Evolutionary conservation across 2,888 invertebrate species (phyloP).

Genomic region (Tiliacea aurago): DNA sequence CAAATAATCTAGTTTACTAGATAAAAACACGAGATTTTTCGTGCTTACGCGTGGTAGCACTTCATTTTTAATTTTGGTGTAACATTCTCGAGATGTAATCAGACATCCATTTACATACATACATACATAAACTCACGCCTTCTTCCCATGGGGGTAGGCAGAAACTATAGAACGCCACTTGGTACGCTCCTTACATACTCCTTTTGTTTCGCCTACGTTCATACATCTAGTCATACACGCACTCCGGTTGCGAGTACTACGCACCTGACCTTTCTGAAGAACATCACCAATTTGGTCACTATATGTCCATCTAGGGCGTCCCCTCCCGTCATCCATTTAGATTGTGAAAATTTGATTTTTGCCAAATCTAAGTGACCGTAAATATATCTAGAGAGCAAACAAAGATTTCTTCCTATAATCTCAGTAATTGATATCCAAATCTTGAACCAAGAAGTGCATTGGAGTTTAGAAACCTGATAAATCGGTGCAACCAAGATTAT

Average conservation of each 20-base stretch:
- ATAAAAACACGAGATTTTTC: not conserved
- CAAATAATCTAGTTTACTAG: conserved; percentile 10
- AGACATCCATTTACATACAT: not conserved
- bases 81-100: conserved; percentile 9
- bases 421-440: conserved; percentile 5
- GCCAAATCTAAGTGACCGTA: not conserved
- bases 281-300: too few species aligned
- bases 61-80: not conserved
- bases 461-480: conserved; percentile 24
- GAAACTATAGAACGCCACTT: too few species aligned
- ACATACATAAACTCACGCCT: too few species aligned
- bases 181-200: too few species aligned
- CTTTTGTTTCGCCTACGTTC: too few species aligned
- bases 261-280: too few species aligned
- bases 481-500: conserved; percentile 33
- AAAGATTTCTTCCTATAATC: conserved; percentile 9
- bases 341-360: conserved; percentile 3
- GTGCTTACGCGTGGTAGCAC: not conserved
- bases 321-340: not conserved
- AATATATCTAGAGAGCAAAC: not conserved
- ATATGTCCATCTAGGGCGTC: too few species aligned
- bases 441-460: conserved; percentile 4
- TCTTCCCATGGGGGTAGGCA: too few species aligned
- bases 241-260: too few species aligned
- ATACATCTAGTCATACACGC: too few species aligned